Evolutionary conservation across 1,140 invertebrate genomes (phyloP).

Genomic region (Ruditapes philippinarum): DNA sequence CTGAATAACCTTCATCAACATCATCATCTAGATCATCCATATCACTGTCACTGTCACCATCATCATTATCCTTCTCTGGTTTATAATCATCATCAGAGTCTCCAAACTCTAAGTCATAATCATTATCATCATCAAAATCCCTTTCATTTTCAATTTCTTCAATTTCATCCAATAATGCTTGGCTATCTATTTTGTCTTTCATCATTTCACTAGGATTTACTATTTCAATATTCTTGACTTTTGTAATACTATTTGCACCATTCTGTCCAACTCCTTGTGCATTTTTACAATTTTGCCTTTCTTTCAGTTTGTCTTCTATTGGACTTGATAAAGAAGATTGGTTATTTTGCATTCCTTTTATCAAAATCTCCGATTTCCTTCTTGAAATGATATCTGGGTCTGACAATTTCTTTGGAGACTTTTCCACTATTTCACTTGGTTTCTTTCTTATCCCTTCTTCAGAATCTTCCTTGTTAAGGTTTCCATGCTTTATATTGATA

Average conservation of each 20-base stretch:
- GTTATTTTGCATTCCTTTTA: too few relatives aligned
- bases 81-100: slow-evolving; percentile 42
- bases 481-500: slow-evolving; percentile 47
- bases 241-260: neutral
- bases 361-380: neutral
- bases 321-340: neutral
- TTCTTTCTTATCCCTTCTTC: neutral
- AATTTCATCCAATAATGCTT: neutral
- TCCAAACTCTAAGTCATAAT: slow-evolving; percentile 23
- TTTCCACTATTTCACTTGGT: neutral
- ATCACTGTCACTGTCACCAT: neutral
- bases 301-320: neutral
- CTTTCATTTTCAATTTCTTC: neutral
- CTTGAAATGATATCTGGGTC: neutral
- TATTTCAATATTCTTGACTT: neutral
- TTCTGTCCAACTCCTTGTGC: neutral
- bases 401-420: neutral
- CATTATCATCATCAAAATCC: slow-evolving; percentile 19
- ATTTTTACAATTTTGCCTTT: neutral
- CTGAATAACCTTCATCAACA: neutral
- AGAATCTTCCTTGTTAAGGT: neutral
- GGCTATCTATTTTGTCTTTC: neutral
- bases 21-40: neutral
- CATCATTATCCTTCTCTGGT: slow-evolving; percentile 8
- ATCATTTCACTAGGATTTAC: neutral